Conservation (phyloP, 1,140 invertebrate species). For the Zaprionus tsacasi region DNA sequence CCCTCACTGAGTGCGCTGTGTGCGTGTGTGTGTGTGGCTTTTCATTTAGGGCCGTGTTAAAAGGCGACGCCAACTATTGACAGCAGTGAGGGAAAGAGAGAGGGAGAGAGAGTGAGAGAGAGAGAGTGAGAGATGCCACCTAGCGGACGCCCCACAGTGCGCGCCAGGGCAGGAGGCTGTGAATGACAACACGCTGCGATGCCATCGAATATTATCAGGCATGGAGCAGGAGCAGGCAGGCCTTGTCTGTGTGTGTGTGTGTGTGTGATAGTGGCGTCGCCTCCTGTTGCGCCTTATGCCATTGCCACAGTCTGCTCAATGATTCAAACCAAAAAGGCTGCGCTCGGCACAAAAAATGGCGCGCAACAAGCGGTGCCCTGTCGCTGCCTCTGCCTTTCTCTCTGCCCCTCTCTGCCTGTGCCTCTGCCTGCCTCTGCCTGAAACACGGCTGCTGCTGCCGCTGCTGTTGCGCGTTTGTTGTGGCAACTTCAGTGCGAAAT, state of each 20-base stretch:
- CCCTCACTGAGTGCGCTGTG: background rate
- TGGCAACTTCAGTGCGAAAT: conserved; percentile 50
- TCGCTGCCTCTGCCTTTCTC: background rate
- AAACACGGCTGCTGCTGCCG: background rate
- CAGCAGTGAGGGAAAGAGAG: background rate
- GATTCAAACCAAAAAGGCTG: conserved; percentile 24
- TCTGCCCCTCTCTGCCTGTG: conserved; percentile 5
- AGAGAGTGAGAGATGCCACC: background rate
- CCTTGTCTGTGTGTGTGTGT: conserved; percentile 9
- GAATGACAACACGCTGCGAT: conserved; percentile 1
- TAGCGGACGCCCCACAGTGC: background rate
- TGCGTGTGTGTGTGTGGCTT: background rate
- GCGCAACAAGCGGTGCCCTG: conserved; percentile 58
- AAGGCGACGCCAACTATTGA: conserved; percentile 35
- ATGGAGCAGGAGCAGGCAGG: too few species aligned
- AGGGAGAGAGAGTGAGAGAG: too few species aligned
- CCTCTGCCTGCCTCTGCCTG: background rate
- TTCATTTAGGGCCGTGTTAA: conserved; percentile 23
- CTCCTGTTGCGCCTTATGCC: conserved; percentile 67
- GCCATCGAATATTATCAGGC: conserved; percentile 3
- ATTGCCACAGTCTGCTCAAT: conserved; percentile 27
- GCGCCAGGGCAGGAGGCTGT: background rate
- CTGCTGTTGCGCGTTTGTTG: conserved; percentile 3
- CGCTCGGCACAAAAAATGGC: conserved; percentile 37
- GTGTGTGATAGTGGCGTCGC: conserved; percentile 40